phyloP scores from a whole-genome alignment of 2,113 vertebrate genomes.

The Eurystomus gularis region DNA sequence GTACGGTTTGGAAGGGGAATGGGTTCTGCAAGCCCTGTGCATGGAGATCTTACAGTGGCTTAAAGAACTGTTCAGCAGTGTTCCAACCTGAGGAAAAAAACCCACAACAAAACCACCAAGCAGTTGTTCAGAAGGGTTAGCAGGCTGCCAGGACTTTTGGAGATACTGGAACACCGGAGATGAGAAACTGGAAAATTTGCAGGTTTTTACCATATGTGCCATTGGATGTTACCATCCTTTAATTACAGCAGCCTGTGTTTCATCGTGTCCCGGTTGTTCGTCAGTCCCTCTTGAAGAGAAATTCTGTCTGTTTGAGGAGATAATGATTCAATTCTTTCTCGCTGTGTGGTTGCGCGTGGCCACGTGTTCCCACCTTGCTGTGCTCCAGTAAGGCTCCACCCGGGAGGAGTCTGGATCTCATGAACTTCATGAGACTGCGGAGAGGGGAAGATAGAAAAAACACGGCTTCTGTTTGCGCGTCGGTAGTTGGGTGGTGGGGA shows the following conservation, averaged over 20 bases:
- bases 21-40: not conserved
- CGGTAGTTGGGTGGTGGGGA: not conserved
- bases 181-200: not conserved
- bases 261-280: not conserved
- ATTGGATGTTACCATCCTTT: not conserved
- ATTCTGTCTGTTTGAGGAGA: not conserved
- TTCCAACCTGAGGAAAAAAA: not conserved
- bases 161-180: not conserved
- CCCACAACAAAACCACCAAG: not conserved
- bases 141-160: not conserved
- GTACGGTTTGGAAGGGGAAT: not conserved
- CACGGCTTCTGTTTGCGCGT: not conserved
- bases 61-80: not conserved
- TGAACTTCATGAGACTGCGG: not conserved
- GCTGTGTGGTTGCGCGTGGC: not conserved
- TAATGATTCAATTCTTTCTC: rapidly evolving
- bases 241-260: not conserved
- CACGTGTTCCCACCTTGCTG: not conserved
- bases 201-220: not conserved
- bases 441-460: not conserved
- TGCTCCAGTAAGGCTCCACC: not conserved
- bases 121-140: not conserved
- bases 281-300: not conserved
- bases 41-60: rapidly evolving
- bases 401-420: not conserved